phyloP scores from a whole-genome alignment of 2,888 invertebrate genomes.

The Panopea generosa region DNA sequence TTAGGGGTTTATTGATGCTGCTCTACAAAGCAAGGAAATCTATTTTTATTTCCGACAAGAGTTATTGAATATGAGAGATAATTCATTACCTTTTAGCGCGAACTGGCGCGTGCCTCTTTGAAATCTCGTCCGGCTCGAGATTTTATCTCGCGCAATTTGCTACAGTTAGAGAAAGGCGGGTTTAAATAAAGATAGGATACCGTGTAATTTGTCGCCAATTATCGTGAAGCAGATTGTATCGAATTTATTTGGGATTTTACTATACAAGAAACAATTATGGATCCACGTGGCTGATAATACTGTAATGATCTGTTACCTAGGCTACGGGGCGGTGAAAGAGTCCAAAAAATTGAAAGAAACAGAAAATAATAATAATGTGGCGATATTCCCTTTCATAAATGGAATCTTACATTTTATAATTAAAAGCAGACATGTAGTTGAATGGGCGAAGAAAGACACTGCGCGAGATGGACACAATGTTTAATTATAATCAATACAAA shows the following conservation, averaged over 20 bases:
- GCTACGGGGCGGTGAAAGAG: conserved; percentile 15
- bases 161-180: conserved; percentile 42
- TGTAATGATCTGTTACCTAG: conserved; percentile 59
- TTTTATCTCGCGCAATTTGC: conserved; percentile 59
- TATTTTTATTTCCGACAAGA: conserved; percentile 17
- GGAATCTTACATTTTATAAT: not conserved
- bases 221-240: conserved; percentile 58
- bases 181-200: conserved; percentile 56
- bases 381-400: not conserved
- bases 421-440: not conserved
- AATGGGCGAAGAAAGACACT: too few species aligned
- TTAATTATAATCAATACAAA: too few species aligned
- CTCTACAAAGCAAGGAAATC: too few species aligned
- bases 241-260: conserved; percentile 49
- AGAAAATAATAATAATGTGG: conserved; percentile 23
- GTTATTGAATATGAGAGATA: conserved; percentile 35
- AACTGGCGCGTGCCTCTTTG: conserved; percentile 61
- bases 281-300: conserved; percentile 49
- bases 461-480: too few species aligned
- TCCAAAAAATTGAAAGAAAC: conserved; percentile 10
- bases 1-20: not conserved
- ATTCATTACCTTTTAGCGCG: conserved; percentile 57
- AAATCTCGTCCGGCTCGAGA: conserved; percentile 61
- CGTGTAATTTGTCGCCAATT: conserved; percentile 65
- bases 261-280: conserved; percentile 55